Evolutionary conservation across 2,797 vertebrate species (phyloP).

Genomic region (Darevskia mixta): DNA sequence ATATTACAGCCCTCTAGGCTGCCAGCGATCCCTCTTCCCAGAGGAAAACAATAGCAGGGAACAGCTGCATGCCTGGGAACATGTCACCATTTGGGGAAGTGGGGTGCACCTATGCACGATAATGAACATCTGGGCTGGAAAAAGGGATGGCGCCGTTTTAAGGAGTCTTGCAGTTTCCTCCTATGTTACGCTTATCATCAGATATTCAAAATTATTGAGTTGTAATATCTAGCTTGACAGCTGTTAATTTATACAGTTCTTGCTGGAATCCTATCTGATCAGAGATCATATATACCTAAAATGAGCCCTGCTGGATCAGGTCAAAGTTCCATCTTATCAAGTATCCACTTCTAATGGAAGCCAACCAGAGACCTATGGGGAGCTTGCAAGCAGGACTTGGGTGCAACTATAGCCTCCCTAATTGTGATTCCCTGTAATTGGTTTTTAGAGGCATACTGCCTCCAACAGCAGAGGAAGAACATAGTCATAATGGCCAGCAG

Average conservation of each 20-base stretch:
- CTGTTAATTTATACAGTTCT: neutral
- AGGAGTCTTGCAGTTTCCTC: neutral
- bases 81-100: neutral
- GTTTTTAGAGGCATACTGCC: no score
- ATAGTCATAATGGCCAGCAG: no score
- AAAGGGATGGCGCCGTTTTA: neutral
- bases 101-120: neutral
- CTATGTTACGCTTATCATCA: neutral
- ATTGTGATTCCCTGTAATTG: no score
- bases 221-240: neutral
- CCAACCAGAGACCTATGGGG: no score
- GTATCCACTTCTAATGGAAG: no score
- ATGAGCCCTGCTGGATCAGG: no score
- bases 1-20: neutral
- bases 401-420: no score
- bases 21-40: neutral
- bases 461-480: no score
- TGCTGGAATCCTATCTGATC: neutral
- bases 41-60: no score
- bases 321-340: no score
- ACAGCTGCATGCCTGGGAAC: no score
- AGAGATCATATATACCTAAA: neutral
- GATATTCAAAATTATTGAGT: neutral
- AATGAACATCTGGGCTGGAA: neutral
- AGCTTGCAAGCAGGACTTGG: no score